Evolutionary conservation across 2,797 vertebrate species (phyloP).

Genomic region (Clarias pachynema): DNA sequence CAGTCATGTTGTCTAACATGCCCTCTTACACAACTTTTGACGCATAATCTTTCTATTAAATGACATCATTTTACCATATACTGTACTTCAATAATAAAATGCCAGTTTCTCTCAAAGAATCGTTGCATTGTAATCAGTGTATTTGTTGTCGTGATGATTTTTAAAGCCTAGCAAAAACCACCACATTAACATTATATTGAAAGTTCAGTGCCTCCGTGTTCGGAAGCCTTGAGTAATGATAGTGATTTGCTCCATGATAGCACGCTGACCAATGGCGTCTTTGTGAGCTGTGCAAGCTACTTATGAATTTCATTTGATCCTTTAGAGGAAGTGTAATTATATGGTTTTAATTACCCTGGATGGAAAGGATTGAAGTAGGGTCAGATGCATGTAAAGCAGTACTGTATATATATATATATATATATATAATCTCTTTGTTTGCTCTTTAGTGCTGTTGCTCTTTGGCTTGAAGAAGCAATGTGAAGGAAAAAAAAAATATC

Average conservation of each 20-base stretch:
- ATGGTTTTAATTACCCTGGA: slow-evolving; percentile 47
- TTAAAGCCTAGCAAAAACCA: background rate
- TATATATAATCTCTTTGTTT: background rate
- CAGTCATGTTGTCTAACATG: slow-evolving; percentile 5
- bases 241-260: slow-evolving; percentile 40
- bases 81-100: slow-evolving; percentile 41
- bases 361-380: slow-evolving; percentile 36
- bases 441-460: background rate
- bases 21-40: background rate
- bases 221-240: slow-evolving; percentile 41
- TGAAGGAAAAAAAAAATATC: background rate
- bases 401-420: background rate
- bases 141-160: background rate
- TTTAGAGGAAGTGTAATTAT: slow-evolving; percentile 41
- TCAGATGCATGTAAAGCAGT: slow-evolving; percentile 10
- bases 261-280: slow-evolving; percentile 29
- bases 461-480: background rate
- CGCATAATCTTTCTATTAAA: slow-evolving; percentile 26
- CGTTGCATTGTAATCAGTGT: background rate
- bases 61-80: background rate
- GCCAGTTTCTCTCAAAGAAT: slow-evolving; percentile 7
- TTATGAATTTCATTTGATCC: slow-evolving; percentile 40
- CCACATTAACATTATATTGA: background rate
- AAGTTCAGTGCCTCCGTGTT: slow-evolving; percentile 12
- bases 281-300: slow-evolving; percentile 39